A percentile compares a stretch with the other conserved stretches of the same genome.
phyloP scores from a whole-genome alignment of 2,113 vertebrate species.

The Actenoides lindsayi region DNA sequence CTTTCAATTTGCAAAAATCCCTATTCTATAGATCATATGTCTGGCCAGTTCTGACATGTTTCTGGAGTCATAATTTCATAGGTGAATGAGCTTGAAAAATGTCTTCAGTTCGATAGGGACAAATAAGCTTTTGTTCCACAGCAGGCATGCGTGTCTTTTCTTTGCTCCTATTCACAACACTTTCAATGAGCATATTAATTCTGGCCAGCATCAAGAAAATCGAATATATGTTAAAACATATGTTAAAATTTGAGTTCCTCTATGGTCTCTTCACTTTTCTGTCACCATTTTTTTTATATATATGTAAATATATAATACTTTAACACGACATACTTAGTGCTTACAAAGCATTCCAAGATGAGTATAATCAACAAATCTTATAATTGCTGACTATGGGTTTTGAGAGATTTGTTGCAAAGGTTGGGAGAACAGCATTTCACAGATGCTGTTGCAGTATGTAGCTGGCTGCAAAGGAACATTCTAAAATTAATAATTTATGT shows the following conservation, averaged over 20 bases:
- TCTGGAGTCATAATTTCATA: constrained; percentile 63
- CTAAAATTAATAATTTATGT: constrained; percentile 54
- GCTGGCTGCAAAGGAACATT: constrained; percentile 6
- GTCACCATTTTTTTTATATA: background rate
- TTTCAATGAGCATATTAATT: constrained; percentile 15
- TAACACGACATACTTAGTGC: background rate
- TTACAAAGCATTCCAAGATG: background rate
- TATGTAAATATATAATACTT: background rate
- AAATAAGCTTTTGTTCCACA: constrained; percentile 60
- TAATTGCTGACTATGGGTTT: background rate
- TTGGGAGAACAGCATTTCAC: background rate
- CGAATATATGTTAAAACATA: background rate
- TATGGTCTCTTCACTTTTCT: background rate
- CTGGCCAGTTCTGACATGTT: constrained; percentile 43
- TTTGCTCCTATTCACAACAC: constrained; percentile 18
- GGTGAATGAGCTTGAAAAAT: constrained; percentile 53
- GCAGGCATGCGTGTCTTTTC: background rate
- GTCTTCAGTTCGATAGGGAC: background rate
- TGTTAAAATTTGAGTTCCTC: background rate
- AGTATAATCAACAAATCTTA: background rate
- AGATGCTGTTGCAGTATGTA: background rate
- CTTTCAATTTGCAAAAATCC: constrained; percentile 30
- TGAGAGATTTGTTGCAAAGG: background rate
- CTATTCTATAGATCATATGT: constrained; percentile 11
- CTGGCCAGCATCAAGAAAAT: background rate